phyloP scores from a whole-genome alignment of 35 echinoderm and acorn worm genomes.

The Ophioderma brevispina region DNA sequence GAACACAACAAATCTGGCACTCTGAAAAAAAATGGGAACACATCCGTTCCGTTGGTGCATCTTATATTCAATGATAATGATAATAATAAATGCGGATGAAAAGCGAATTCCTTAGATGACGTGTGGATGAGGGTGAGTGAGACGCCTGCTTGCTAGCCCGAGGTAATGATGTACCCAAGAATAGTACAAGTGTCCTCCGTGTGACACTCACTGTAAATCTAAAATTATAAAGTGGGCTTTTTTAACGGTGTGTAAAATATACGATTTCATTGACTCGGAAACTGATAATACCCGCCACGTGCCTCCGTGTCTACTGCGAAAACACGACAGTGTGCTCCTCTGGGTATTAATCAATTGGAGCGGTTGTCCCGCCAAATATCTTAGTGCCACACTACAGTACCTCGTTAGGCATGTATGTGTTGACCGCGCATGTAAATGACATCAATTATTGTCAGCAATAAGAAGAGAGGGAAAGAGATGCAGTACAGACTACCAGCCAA shows the following conservation, averaged over 20 bases:
- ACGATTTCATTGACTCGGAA: neutral
- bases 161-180: neutral
- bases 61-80: no score
- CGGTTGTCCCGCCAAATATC: neutral
- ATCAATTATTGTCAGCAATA: neutral
- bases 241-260: neutral
- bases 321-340: neutral
- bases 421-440: neutral
- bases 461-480: neutral
- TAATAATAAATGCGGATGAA: neutral
- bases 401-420: neutral
- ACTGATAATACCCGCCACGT: neutral
- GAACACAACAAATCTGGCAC: neutral
- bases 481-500: neutral
- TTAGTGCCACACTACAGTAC: neutral
- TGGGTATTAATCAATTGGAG: neutral
- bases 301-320: neutral
- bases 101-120: neutral
- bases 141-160: neutral
- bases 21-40: neutral
- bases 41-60: neutral
- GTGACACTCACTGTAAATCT: neutral
- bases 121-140: neutral
- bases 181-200: neutral
- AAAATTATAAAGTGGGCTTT: neutral